Evolutionary conservation across 2,888 invertebrate genomes (phyloP).

Genomic region (Drosophila ustulata): DNA sequence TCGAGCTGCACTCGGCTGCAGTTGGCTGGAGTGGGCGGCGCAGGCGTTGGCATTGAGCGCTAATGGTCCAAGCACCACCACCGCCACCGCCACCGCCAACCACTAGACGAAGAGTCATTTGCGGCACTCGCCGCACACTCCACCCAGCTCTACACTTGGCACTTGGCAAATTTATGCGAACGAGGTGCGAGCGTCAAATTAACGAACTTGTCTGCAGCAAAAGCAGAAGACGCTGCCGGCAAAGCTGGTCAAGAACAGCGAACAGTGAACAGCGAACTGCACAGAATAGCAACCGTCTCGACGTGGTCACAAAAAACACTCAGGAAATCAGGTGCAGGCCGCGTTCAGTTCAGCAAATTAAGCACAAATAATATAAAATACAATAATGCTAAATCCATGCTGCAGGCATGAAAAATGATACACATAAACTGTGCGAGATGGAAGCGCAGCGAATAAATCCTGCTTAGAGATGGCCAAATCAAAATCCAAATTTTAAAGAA

Average conservation of each 20-base stretch:
- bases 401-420: conserved; percentile 73
- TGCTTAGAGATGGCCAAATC: neutral
- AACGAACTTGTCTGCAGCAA: conserved; percentile 79
- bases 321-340: conserved; percentile 72
- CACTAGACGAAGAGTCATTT: conserved; percentile 53
- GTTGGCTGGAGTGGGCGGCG: conserved; percentile 49
- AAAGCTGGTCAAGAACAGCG: conserved; percentile 11
- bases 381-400: conserved; percentile 69
- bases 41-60: conserved; percentile 68
- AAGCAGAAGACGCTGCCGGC: conserved; percentile 36
- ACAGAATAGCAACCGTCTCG: neutral
- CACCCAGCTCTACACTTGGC: conserved; percentile 15
- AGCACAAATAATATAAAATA: conserved; percentile 75
- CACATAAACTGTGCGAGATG: conserved; percentile 41
- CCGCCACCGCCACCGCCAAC: neutral
- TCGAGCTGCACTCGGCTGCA: conserved; percentile 3
- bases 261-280: conserved; percentile 9
- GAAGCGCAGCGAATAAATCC: neutral
- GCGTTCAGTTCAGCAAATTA: conserved; percentile 57
- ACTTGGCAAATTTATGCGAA: conserved; percentile 66
- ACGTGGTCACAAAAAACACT: conserved; percentile 45
- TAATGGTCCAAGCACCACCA: conserved; percentile 62
- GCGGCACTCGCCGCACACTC: conserved; percentile 30
- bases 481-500: neutral
- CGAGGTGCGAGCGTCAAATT: conserved; percentile 81